A percentile compares a stretch with the other conserved stretches of the same genome.
These are phyloP conservation scores for Scleropages formosus DNA, from an alignment of 2,797 vertebrate species.

Conservation along the genomic window DNA sequence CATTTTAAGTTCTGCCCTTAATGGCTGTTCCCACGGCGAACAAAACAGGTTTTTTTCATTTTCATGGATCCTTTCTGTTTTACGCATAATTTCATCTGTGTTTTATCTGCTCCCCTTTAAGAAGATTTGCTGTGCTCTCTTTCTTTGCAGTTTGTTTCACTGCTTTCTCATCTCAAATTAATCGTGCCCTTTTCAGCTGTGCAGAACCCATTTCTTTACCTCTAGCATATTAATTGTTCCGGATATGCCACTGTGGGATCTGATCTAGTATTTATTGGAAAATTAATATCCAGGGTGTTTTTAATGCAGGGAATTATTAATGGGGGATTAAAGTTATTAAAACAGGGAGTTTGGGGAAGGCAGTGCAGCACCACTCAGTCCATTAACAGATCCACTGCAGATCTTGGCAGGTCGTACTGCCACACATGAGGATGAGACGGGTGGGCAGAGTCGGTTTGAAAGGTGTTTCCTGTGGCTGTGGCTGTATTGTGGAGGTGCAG, in stretches of 20 bases:
- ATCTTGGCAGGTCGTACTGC: background rate
- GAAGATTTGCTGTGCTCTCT: background rate
- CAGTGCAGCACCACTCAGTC: background rate
- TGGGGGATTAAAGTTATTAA: slow-evolving; percentile 68
- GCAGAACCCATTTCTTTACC: slow-evolving; percentile 4
- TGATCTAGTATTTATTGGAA: slow-evolving; percentile 16
- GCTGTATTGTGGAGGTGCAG: too few species aligned
- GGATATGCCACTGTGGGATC: background rate
- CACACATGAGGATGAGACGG: too few species aligned
- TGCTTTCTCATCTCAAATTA: slow-evolving; percentile 19
- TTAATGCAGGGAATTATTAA: slow-evolving; percentile 64
- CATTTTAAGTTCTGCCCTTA: too few species aligned
- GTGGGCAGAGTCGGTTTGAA: background rate
- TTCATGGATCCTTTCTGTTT: too few species aligned
- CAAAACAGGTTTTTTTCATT: too few species aligned
- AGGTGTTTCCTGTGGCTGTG: slow-evolving; percentile 11
- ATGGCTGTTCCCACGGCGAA: too few species aligned
- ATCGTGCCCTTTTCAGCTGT: slow-evolving; percentile 10
- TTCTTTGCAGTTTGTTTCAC: slow-evolving; percentile 12
- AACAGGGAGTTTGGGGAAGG: slow-evolving; percentile 39
- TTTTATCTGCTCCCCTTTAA: background rate
- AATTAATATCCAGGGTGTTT: slow-evolving; percentile 31
- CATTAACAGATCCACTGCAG: background rate
- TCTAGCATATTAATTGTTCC: background rate
- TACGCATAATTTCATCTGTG: too few species aligned